Conservation (phyloP, 2,888 invertebrate species). For the Prenolepis imparis region DNA sequence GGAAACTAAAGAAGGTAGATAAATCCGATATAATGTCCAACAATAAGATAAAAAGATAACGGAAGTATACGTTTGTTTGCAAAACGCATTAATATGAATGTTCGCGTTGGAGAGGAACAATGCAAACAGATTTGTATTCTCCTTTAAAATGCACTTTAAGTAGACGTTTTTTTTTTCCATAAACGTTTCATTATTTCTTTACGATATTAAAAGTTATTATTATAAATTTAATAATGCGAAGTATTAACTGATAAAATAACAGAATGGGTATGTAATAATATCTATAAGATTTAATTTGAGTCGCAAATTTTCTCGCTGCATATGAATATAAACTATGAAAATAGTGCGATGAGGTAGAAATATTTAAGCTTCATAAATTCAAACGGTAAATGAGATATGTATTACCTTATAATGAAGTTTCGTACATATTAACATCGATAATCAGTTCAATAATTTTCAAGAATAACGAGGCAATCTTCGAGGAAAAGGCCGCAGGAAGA, state of each 20-base stretch:
- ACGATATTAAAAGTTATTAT: neutral
- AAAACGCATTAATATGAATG: neutral
- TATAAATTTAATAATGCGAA: neutral
- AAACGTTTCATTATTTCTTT: neutral
- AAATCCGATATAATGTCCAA: neutral
- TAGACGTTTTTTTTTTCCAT: neutral
- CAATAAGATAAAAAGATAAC: constrained; percentile 34
- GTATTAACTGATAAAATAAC: neutral
- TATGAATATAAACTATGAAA: neutral
- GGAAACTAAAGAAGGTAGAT: constrained; percentile 4
- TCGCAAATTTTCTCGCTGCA: neutral
- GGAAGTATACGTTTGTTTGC: constrained; percentile 10
- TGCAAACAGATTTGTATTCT: neutral
- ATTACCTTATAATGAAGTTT: neutral
- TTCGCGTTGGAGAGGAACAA: neutral
- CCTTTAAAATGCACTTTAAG: neutral
- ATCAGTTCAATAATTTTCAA: neutral
- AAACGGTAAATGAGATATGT: neutral
- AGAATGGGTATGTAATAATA: neutral
- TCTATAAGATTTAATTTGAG: neutral
- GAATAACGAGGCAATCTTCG: neutral
- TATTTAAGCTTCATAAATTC: neutral
- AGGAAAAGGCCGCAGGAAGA: neutral
- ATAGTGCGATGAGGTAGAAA: neutral
- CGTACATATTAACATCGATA: neutral